Evolutionary conservation across 2,797 vertebrate genomes (phyloP).

Genomic region (Phoeniculus purpureus): DNA sequence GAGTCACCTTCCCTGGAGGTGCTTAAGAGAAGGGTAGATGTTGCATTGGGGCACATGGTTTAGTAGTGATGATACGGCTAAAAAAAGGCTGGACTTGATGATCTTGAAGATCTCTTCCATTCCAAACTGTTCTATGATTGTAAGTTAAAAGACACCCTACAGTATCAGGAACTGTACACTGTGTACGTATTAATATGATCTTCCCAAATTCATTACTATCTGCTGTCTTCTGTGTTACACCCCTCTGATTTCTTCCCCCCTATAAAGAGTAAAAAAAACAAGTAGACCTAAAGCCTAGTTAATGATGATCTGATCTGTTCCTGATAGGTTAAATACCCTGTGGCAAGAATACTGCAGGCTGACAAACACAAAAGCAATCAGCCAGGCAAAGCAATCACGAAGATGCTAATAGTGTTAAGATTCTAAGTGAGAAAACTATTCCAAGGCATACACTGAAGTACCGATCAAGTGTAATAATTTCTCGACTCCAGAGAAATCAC

Average conservation of each 20-base stretch:
- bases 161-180: background rate
- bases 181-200: background rate
- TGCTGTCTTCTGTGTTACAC: background rate
- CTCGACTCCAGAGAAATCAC: constrained; percentile 78
- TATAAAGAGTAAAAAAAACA: constrained; percentile 51
- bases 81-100: too few species aligned
- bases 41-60: too few species aligned
- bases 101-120: too few species aligned
- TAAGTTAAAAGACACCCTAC: background rate
- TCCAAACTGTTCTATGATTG: background rate
- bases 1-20: too few species aligned
- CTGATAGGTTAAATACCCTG: constrained; percentile 59
- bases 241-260: constrained; percentile 2
- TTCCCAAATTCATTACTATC: background rate
- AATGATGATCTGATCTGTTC: constrained; percentile 45
- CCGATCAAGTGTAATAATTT: constrained; percentile 76
- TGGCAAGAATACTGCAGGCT: constrained; percentile 77
- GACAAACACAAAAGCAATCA: constrained; percentile 81
- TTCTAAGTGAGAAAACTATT: constrained; percentile 82
- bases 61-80: too few species aligned
- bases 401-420: too few species aligned
- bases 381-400: constrained; percentile 77
- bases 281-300: constrained; percentile 55
- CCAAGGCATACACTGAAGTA: constrained; percentile 70
- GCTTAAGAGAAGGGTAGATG: too few species aligned